Evolutionary conservation across 2,113 vertebrate species (phyloP), one percentile per base, ranked within the genome.

Genomic region (Perca fluviatilis): DNA sequence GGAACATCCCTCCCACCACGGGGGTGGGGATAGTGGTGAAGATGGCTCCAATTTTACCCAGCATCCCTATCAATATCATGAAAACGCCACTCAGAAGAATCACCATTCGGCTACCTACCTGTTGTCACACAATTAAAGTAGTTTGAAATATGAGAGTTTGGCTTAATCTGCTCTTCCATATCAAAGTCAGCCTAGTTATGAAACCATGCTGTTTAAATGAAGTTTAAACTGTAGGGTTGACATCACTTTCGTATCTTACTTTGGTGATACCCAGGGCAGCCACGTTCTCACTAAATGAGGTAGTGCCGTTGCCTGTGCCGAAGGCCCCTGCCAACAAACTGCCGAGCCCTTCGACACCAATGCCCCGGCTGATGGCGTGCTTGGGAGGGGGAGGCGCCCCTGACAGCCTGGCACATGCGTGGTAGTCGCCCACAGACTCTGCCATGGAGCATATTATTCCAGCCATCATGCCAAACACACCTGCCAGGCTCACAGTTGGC

Each of bases 81-180:
- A 97, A 51, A 0, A 95, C 81, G 64, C 96, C 97, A 2, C 96
- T 95, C 0, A 94, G 74, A 0, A 97, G 43, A 66, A 98, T 97
- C 89, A 99, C 98, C 75, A 56, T 84, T 30, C 97, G 94, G 61
- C 98, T 99, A n/a, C 97, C 97, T 12, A 99, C 98, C 98, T 99
- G 93, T 43, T 57, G 43, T 19, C 69, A 83, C n/a, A 77, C 25
- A 82, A 76, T 43, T 60, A 21, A 0, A 2, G 12, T 7, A 16
- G 62, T 61, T 62, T 21, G 15, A n/a, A 33, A 70, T 54, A 18
- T 1, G 5, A 65, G 6, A 3, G 9, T 27, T 27, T 9, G 11
- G 33, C 8, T 40, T 61, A 8, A 13, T 47, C 8, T 47, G 21
- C 19, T 19, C 2, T 25, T 40, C 12, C 40, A 47, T 18, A 19